phyloP scores from a whole-genome alignment of 2,113 vertebrate species.

The Misgurnus mizolepis region DNA sequence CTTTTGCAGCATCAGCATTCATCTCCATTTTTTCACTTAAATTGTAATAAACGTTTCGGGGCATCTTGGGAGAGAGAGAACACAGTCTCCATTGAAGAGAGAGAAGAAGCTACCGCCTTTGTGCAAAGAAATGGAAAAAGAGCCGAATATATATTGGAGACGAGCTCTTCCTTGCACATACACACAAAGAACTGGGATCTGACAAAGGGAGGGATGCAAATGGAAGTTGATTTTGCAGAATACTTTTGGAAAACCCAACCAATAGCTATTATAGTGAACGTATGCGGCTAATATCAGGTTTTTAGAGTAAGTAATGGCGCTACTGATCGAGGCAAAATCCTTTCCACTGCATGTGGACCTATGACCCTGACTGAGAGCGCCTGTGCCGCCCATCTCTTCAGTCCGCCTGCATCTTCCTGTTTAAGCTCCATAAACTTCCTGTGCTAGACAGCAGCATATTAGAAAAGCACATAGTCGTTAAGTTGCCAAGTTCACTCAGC shows the following conservation, averaged over 20 bases:
- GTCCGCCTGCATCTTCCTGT: neutral
- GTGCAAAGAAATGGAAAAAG: constrained; percentile 44
- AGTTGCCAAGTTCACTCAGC: constrained; percentile 45
- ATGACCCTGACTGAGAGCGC: constrained; percentile 22
- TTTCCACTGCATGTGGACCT: constrained; percentile 41
- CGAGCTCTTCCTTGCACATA: constrained; percentile 39
- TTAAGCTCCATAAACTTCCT: constrained; percentile 17
- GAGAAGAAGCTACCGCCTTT: constrained; percentile 39
- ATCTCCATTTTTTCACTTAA: constrained; percentile 46
- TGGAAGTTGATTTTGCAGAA: constrained; percentile 33
- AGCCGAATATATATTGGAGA: constrained; percentile 30
- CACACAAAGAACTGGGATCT: constrained; percentile 36
- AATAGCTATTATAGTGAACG: constrained; percentile 14
- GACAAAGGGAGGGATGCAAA: constrained; percentile 39
- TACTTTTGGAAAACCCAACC: constrained; percentile 19
- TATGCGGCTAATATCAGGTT: constrained; percentile 18
- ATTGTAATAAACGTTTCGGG: constrained; percentile 54
- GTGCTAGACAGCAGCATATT: constrained; percentile 37
- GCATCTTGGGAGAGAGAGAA: constrained; percentile 38
- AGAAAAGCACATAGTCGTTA: constrained; percentile 34
- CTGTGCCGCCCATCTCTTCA: neutral
- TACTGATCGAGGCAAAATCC: constrained; percentile 30
- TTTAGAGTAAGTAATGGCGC: constrained; percentile 15
- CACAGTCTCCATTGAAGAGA: constrained; percentile 22
- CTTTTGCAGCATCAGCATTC: constrained; percentile 58